These are phyloP conservation scores for Xiphophorus couchianus DNA, from an alignment of 2,113 vertebrate genomes.

Conservation along the genomic window DNA sequence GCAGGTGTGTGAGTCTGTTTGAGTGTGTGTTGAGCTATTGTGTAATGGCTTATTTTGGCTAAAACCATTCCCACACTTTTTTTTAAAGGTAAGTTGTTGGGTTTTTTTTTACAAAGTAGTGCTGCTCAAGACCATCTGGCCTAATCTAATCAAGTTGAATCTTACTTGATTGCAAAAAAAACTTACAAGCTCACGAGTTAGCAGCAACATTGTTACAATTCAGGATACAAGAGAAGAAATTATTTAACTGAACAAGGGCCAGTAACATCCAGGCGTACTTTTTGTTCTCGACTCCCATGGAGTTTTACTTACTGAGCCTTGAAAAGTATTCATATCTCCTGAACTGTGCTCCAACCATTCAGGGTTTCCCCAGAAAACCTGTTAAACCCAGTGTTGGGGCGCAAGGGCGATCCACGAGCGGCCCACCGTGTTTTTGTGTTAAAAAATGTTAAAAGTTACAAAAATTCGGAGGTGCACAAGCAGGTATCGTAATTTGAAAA, in stretches of 20 bases:
- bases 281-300: no score
- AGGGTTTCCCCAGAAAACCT: no score
- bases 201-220: not conserved
- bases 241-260: not conserved
- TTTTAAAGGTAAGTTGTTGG: not conserved
- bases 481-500: no score
- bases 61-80: not conserved
- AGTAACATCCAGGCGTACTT: not conserved
- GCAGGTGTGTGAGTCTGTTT: slow-evolving; percentile 61
- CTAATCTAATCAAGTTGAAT: not conserved
- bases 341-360: no score
- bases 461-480: no score
- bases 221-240: not conserved
- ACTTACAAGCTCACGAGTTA: not conserved
- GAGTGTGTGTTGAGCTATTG: not conserved
- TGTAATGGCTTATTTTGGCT: not conserved
- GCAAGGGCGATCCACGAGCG: no score
- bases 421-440: no score
- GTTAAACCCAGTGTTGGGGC: no score
- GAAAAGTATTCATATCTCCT: no score
- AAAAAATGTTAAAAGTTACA: no score
- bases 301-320: no score
- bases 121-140: not conserved
- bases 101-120: not conserved
- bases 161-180: not conserved